Conservation (phyloP, 23 tunicate species). For the Clavelina lepadiformis region DNA sequence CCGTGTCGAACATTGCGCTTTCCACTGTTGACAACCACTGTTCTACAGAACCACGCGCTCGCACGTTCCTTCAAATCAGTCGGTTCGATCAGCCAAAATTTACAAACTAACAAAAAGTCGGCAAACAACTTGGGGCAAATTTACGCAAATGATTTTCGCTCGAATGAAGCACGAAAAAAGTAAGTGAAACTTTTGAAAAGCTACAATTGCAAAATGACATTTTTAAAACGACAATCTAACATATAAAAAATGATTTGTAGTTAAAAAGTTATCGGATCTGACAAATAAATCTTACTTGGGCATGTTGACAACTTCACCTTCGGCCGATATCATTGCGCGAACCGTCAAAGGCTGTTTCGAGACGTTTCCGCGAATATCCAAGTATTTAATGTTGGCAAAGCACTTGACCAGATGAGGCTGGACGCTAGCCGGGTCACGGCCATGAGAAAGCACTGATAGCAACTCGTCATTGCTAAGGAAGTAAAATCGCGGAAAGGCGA, state of each 20-base stretch:
- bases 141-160: too few species aligned
- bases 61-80: constrained; percentile 84
- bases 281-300: constrained; percentile 45
- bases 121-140: too few species aligned
- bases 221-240: not conserved
- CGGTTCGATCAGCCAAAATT: too few species aligned
- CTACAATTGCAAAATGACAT: too few species aligned
- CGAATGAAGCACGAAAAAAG: too few species aligned
- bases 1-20: constrained; percentile 83
- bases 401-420: constrained; percentile 93
- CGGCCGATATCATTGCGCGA: constrained; percentile 86
- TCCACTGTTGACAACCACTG: constrained; percentile 83
- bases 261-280: too few species aligned
- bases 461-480: constrained; percentile 97
- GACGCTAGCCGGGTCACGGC: constrained; percentile 60
- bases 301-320: constrained; percentile 76
- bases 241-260: too few species aligned
- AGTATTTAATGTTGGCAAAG: constrained; percentile 74
- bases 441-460: constrained; percentile 71
- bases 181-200: too few species aligned
- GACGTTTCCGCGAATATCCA: constrained; percentile 42
- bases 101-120: too few species aligned
- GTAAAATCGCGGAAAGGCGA: constrained; percentile 92
- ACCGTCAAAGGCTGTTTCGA: constrained; percentile 59
- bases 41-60: constrained; percentile 82